These are phyloP conservation scores for Rafetus swinhoei DNA, from an alignment of 2,113 vertebrate genomes.

Conservation along the genomic window DNA sequence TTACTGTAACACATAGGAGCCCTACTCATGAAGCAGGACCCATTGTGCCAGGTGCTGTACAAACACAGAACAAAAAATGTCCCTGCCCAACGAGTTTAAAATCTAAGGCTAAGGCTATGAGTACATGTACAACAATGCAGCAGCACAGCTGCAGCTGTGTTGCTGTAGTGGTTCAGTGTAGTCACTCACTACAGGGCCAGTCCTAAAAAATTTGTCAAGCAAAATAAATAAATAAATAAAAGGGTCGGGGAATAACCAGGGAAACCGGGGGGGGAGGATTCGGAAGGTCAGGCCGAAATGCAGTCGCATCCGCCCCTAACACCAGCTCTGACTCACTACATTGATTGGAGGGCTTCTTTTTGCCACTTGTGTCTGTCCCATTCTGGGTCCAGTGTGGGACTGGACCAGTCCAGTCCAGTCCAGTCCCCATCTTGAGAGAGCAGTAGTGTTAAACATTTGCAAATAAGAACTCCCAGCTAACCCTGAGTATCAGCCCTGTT, in stretches of 20 bases:
- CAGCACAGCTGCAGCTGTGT: background rate
- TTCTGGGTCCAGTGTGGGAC: background rate
- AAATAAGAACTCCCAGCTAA: background rate
- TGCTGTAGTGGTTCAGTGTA: background rate
- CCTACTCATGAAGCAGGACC: background rate
- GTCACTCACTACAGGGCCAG: background rate
- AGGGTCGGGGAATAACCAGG: too few species aligned
- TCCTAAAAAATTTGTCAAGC: too few species aligned
- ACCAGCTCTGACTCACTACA: background rate
- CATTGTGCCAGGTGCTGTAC: background rate
- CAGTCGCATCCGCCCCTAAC: too few species aligned
- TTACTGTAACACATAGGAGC: background rate
- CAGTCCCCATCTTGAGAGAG: background rate
- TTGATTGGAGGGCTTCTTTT: background rate
- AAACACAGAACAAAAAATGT: background rate
- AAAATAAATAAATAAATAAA: too few species aligned
- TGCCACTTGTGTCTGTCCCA: background rate
- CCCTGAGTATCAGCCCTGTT: background rate
- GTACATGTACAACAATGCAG: background rate
- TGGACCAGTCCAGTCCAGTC: background rate
- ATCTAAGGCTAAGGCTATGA: background rate
- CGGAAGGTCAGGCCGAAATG: too few species aligned
- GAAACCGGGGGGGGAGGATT: too few species aligned
- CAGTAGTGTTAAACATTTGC: conserved; percentile 31
- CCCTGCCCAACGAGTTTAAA: background rate